Base-by-base conservation (phyloP, 2,113 vertebrate species). In the Miniopterus natalensis region DNA sequence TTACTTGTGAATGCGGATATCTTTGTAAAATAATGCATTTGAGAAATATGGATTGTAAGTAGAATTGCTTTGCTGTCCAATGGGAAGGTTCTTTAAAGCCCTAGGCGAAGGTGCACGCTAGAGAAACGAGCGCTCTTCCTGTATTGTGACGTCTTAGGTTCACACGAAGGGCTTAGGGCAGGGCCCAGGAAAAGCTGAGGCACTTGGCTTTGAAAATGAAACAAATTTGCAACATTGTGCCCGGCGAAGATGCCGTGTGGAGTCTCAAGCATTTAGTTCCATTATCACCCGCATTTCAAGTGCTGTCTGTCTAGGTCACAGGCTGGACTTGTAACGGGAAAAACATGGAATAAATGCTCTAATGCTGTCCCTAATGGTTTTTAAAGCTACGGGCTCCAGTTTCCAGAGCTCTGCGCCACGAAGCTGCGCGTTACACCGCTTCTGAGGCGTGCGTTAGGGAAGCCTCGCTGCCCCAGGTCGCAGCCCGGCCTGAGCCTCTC, bases 351-450 rank as follows among this genome's bases (percentile, higher is more conserved):
- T 45, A 70, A 80, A 92, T 53, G 59, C 40, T 65, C 13, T 79
- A 78, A 70, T 68, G 78, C 79, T 68, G 51, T 86, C 23, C 77
- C 47, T 70, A 77, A 78, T 86, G 77, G 59, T 42, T 90, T 94
- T 92, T 84, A 90, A 87, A 85, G 71, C 42, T 20, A 55, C 59
- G 23, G 80, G 77, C 79, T 77, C 6, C 10, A 75, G 77, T 75
- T 97, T 97, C 88, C 61, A 87, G 95, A 92, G 31, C 96, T 93
- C 71, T 85, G 65, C 47, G 49, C 20, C 68, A 31, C 55, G n/a
- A 71, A 73, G 57, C 79, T 86, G 5, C 27, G 18, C n/a, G 45
- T 70, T 84, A 92, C 79, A 84, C 36, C 36, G 23, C 70, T 88
- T 75, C 42, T 51, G 23, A 78, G 49, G 80, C 15, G 27, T 8